Evolutionary conservation across 1,140 invertebrate genomes (phyloP).

Genomic region (Calliphora vicina): DNA sequence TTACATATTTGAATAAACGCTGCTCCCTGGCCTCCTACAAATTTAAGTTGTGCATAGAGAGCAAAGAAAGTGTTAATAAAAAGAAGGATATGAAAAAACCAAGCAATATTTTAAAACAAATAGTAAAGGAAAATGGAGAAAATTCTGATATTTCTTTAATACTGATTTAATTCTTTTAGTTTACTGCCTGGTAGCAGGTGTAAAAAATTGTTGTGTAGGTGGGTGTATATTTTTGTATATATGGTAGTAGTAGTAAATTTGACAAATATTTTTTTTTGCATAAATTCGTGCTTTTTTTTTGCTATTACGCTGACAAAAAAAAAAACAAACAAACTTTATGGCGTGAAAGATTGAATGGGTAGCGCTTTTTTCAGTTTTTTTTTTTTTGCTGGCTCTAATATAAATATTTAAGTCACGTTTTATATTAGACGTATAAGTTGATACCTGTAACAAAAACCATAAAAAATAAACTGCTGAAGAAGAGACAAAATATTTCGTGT

Average conservation of each 20-base stretch:
- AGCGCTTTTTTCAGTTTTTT: not conserved
- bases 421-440: conserved; percentile 27
- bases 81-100: too few species aligned
- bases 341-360: conserved; percentile 15
- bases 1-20: not conserved
- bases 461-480: not conserved
- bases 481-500: not conserved
- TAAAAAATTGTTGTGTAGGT: not conserved
- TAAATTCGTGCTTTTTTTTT: not conserved
- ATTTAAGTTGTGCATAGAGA: too few species aligned
- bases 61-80: too few species aligned
- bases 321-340: not conserved
- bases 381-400: not conserved
- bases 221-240: too few species aligned
- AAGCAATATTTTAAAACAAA: too few species aligned
- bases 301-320: not conserved
- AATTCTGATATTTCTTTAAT: too few species aligned
- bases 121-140: too few species aligned
- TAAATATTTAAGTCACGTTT: conserved; percentile 34
- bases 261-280: not conserved
- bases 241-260: not conserved
- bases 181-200: not conserved
- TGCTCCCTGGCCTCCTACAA: too few species aligned
- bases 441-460: conserved; percentile 4
- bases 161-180: not conserved